Base-by-base conservation (phyloP, 2,797 vertebrate species). In the Brachymystax lenok region DNA sequence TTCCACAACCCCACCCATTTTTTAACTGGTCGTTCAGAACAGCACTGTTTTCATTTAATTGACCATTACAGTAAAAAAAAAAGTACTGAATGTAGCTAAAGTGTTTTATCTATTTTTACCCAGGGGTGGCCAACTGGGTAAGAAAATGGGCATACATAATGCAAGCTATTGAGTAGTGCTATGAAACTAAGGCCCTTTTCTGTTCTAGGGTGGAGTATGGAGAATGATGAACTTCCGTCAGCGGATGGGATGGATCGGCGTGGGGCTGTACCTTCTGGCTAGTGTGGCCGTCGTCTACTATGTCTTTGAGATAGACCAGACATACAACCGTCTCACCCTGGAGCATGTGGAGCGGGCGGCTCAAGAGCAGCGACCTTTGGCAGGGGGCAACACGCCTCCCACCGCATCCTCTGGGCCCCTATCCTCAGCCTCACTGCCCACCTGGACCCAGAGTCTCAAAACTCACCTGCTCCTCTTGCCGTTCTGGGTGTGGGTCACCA, bases 201-300 rank as follows among this genome's bases (percentile, higher is more conserved):
- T 40, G 14, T 81, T 84, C 63, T 72, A 88, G 90, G 80, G 78
- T 83, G 80, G 95, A 98, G 96, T 93, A 99, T 99, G 98, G 98
- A 98, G 97, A 96, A 99, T 98, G 97, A 99, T 99, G 98, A 99
- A 98, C 94, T 99, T 99, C 95, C 97, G 97, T 75, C 97, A 98
- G 95, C 92, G 97, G 95, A 97, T 98, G 96, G 97, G 97, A 79
- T 99, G 97, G 98, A 93, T 98, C 83, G 96, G 96, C 69, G 95
- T 99, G 91, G 94, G 94, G 80, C 77, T 97, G 74, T 99, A 96
- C 90, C 90, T 99, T 83, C 85, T 99, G 85, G 90, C 94, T 77
- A 99, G 98, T 40, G 87, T 95, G 59, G 91, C 95, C 0, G 94
- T 86, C 1, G 95, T 96, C 74, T 98, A 97, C 89, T 98, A 97